phyloP scores from a whole-genome alignment of 2,797 vertebrate species.

The Bufotes viridis region DNA sequence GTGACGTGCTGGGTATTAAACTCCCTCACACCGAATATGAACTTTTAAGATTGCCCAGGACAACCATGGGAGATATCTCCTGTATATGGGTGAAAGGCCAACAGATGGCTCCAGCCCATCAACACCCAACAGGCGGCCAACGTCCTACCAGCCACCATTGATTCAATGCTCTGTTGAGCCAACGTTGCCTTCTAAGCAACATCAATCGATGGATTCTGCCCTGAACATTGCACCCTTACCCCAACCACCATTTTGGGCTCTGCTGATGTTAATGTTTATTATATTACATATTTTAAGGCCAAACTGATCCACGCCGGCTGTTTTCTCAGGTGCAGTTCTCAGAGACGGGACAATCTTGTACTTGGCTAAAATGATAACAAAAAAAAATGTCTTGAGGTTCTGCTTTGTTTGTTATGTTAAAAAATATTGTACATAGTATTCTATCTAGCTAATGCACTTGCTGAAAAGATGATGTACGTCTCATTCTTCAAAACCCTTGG shows the following conservation, averaged over 20 bases:
- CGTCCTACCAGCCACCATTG: constrained; percentile 88
- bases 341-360: constrained; percentile 15
- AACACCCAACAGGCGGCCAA: constrained; percentile 80
- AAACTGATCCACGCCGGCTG: constrained; percentile 62
- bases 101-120: constrained; percentile 88
- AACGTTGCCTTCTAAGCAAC: constrained; percentile 52
- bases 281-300: constrained; percentile 64
- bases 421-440: constrained; percentile 52
- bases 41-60: constrained; percentile 85
- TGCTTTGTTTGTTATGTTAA: constrained; percentile 36
- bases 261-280: constrained; percentile 58
- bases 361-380: constrained; percentile 34
- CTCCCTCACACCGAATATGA: constrained; percentile 91
- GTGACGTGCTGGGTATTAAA: constrained; percentile 82
- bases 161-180: constrained; percentile 75
- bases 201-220: constrained; percentile 54
- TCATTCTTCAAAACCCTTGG: constrained; percentile 2
- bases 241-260: constrained; percentile 51
- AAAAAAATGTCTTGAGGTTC: constrained; percentile 37
- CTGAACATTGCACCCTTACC: constrained; percentile 17
- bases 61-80: constrained; percentile 75
- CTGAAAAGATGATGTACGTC: constrained; percentile 38
- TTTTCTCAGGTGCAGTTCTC: constrained; percentile 52
- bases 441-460: constrained; percentile 40
- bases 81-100: constrained; percentile 86